These are phyloP conservation scores for Clusia tigrina DNA, from an alignment of 2,888 invertebrate genomes.

Conservation along the genomic window DNA sequence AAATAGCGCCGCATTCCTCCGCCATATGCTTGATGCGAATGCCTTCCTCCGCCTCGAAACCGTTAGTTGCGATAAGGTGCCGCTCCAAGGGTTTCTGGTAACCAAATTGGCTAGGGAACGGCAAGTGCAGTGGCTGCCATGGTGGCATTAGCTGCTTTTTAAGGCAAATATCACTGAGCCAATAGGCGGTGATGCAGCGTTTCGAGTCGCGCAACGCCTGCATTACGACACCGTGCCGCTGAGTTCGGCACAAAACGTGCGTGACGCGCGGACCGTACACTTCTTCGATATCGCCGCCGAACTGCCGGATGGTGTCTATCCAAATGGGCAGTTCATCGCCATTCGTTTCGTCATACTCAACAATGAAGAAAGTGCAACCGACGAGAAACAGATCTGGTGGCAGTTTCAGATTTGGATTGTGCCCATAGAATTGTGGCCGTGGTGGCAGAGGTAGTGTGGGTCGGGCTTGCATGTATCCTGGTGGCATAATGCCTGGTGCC, in stretches of 20 bases:
- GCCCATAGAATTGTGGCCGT: conserved; percentile 86
- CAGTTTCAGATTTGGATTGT: conserved; percentile 89
- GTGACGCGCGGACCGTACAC: conserved; percentile 87
- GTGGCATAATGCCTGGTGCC: conserved; percentile 49
- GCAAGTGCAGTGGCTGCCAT: conserved; percentile 93
- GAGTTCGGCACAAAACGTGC: conserved; percentile 90
- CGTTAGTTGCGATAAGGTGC: conserved; percentile 84
- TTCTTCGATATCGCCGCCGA: conserved; percentile 88
- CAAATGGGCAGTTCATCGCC: conserved; percentile 71
- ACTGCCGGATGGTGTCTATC: conserved; percentile 77
- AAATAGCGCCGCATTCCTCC: conserved; percentile 83
- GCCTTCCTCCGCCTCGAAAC: conserved; percentile 89
- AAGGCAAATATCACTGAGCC: conserved; percentile 90
- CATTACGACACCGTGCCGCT: conserved; percentile 89
- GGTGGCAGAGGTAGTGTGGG: conserved; percentile 65
- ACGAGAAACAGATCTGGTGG: conserved; percentile 89
- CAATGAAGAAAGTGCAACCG: conserved; percentile 92
- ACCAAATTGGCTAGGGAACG: conserved; percentile 72
- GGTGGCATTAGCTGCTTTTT: conserved; percentile 89
- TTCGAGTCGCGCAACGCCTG: conserved; percentile 75
- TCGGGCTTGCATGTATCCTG: conserved; percentile 66
- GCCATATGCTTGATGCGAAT: conserved; percentile 84
- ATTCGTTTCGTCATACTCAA: conserved; percentile 80
- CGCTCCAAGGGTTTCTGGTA: conserved; percentile 77
- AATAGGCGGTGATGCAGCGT: conserved; percentile 82